These are phyloP conservation scores for Choristoneura fumiferana DNA, from an alignment of 1,140 invertebrate genomes.

Conservation along the genomic window DNA sequence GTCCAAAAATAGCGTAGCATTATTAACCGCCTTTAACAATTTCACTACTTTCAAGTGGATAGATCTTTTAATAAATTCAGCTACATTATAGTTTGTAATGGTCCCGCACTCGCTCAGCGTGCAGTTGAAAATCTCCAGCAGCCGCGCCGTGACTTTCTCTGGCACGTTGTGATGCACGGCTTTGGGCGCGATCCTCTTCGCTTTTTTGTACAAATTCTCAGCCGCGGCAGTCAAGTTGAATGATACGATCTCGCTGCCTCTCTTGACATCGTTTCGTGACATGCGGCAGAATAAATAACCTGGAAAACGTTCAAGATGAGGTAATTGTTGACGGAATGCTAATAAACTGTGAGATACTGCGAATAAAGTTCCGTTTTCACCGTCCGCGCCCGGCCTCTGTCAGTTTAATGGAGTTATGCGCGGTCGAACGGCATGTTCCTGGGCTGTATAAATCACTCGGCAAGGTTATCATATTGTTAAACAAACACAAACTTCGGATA, in stretches of 20 bases:
- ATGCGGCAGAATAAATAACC: constrained; percentile 60
- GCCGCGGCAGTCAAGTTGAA: constrained; percentile 50
- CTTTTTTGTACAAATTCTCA: constrained; percentile 54
- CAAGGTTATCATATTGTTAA: constrained; percentile 9
- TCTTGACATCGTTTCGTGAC: constrained; percentile 49
- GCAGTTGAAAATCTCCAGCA: constrained; percentile 57
- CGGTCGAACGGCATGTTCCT: neutral
- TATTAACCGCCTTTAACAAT: constrained; percentile 52
- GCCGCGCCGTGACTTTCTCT: constrained; percentile 43
- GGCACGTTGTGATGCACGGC: constrained; percentile 53
- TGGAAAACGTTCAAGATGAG: constrained; percentile 35
- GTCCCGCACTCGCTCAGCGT: constrained; percentile 42
- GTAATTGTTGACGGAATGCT: neutral
- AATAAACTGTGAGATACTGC: neutral
- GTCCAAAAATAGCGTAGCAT: constrained; percentile 59
- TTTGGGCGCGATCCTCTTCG: constrained; percentile 56
- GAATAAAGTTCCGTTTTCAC: neutral
- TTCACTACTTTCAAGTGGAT: constrained; percentile 53
- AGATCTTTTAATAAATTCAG: constrained; percentile 47
- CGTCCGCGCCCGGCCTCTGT: neutral
- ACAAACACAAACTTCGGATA: neutral
- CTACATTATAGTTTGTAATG: constrained; percentile 48
- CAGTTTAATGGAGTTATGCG: neutral
- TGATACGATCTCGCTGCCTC: constrained; percentile 45
- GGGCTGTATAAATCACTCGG: constrained; percentile 2